Evolutionary conservation across 2,113 vertebrate species (phyloP).

Genomic region (Oceanodroma tethys): DNA sequence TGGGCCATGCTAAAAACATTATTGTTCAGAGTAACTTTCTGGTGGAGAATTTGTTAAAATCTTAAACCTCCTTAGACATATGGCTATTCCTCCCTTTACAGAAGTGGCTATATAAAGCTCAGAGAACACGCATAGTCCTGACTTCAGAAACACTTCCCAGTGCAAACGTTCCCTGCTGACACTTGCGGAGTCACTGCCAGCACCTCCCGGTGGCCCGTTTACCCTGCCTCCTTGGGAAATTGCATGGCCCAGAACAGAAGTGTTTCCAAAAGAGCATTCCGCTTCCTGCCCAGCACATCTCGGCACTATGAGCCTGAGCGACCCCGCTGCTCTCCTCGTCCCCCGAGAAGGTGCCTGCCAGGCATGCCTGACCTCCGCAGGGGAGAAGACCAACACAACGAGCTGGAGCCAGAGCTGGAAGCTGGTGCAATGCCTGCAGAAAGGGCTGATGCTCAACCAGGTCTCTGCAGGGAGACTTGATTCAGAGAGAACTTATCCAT

Average conservation of each 20-base stretch:
- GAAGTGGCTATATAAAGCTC: not conserved
- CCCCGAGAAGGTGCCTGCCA: not conserved
- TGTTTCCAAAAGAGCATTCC: not conserved
- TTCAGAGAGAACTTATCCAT: not conserved
- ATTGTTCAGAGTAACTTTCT: not conserved
- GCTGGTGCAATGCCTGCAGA: not conserved
- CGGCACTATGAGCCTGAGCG: fast-evolving
- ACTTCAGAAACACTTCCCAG: not conserved
- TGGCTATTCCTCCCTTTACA: not conserved
- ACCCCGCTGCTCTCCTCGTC: not conserved
- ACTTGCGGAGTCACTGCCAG: not conserved
- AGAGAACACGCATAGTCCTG: not conserved
- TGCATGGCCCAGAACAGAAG: not conserved
- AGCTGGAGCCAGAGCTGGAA: not conserved
- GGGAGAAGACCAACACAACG: not conserved
- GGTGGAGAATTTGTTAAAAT: not conserved
- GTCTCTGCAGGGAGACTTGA: not conserved
- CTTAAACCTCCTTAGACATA: not conserved
- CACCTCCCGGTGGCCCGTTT: not conserved
- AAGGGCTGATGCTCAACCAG: not conserved
- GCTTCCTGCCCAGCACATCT: not conserved
- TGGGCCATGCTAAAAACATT: not conserved
- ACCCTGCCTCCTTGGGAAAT: not conserved
- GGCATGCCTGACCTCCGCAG: not conserved
- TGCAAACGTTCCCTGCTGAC: not conserved